phyloP scores from a whole-genome alignment of 2,113 vertebrate genomes.

The Grus americana region DNA sequence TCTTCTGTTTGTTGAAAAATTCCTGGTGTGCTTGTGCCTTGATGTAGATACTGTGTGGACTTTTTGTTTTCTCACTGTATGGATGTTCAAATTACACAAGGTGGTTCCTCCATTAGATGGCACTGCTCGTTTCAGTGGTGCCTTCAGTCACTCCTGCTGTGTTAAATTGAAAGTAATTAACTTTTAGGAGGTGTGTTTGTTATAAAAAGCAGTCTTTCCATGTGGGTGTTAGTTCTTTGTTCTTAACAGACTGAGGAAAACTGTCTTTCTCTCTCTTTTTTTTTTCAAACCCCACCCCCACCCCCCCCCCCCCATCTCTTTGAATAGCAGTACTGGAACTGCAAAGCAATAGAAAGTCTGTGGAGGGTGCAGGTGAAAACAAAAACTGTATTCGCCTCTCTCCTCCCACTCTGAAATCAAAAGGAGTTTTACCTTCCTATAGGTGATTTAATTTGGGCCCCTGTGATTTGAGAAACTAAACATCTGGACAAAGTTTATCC shows the following conservation, averaged over 20 bases:
- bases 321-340: background rate
- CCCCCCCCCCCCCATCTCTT: rapidly evolving
- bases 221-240: background rate
- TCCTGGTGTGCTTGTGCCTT: background rate
- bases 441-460: background rate
- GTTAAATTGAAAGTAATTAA: background rate
- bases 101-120: conserved; percentile 39
- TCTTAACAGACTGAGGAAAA: background rate
- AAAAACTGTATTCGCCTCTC: background rate
- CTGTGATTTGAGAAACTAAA: background rate
- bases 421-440: background rate
- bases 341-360: background rate
- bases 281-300: rapidly evolving
- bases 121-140: background rate
- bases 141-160: background rate
- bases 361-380: background rate
- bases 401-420: background rate
- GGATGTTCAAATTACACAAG: background rate
- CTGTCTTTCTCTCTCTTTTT: background rate
- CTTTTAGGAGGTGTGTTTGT: background rate
- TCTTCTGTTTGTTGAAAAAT: background rate
- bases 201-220: background rate
- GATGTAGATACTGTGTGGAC: rapidly evolving
- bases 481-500: background rate
- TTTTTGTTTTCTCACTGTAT: rapidly evolving